Percentiles rank a stretch among this genome's conserved stretches.
These are phyloP conservation scores for Thryonomys swinderianus DNA, from an alignment of 2,113 vertebrate genomes.

Conservation along the genomic window DNA sequence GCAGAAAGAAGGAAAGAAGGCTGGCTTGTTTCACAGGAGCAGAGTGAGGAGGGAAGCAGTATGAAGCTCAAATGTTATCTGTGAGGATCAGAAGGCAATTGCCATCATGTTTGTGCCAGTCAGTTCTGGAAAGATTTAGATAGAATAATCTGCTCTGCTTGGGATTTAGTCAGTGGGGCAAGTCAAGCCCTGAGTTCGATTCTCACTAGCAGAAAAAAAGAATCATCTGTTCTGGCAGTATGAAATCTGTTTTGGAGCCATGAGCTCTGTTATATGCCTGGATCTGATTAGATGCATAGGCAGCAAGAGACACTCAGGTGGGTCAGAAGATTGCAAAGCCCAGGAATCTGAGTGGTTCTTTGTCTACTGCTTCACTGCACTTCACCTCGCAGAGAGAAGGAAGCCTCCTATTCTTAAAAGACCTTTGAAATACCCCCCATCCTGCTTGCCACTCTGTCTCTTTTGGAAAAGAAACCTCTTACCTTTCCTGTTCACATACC, in stretches of 20 bases:
- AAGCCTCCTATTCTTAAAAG: background rate
- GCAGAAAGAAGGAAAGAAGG: background rate
- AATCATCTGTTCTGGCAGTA: background rate
- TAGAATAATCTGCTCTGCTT: background rate
- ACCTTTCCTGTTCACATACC: background rate
- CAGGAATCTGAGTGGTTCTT: background rate
- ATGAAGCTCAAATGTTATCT: background rate
- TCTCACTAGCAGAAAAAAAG: too few relatives aligned
- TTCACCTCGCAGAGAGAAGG: background rate
- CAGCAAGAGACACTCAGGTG: fast-evolving
- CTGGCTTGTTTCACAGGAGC: background rate
- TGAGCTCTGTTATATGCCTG: fast-evolving
- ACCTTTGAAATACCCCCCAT: background rate
- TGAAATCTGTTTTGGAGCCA: background rate
- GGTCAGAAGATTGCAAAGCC: background rate
- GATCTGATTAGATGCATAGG: background rate
- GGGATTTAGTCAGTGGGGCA: too few relatives aligned
- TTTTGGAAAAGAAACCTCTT: background rate
- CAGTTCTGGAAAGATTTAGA: background rate
- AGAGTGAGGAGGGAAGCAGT: background rate
- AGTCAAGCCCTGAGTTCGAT: too few relatives aligned
- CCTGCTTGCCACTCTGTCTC: background rate
- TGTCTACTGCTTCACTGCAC: background rate
- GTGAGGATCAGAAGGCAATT: background rate
- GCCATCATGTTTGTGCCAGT: background rate